Conservation (phyloP, 2,888 invertebrate species). For the Ariolimax columbianus region DNA sequence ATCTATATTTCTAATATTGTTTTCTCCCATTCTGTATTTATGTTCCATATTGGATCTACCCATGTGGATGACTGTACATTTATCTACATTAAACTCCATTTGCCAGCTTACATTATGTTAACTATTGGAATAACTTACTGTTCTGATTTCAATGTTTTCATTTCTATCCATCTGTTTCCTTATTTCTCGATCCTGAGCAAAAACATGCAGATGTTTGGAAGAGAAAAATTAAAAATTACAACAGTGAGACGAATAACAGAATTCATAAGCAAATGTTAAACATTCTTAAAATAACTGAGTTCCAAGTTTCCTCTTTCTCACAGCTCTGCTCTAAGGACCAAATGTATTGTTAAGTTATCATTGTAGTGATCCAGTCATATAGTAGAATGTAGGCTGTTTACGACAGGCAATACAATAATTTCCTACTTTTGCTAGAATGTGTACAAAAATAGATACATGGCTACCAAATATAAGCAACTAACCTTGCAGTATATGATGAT, state of each 20-base stretch:
- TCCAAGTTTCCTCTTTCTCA: not conserved
- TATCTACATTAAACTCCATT: too few species aligned
- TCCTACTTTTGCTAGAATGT: not conserved
- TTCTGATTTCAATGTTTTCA: constrained; percentile 34
- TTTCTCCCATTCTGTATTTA: too few species aligned
- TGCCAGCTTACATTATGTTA: too few species aligned
- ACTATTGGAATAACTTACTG: constrained; percentile 15
- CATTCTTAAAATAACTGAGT: not conserved
- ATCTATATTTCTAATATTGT: too few species aligned
- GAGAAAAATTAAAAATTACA: not conserved
- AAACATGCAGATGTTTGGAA: not conserved
- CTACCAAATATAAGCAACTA: not conserved
- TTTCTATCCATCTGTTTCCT: constrained; percentile 11
- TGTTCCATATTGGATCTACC: too few species aligned
- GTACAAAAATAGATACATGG: not conserved
- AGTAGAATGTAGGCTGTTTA: not conserved
- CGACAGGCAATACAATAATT: not conserved
- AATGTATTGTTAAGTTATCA: not conserved
- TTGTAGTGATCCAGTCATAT: not conserved
- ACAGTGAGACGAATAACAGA: not conserved
- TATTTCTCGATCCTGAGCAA: constrained; percentile 23
- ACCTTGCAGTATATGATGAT: constrained; percentile 35
- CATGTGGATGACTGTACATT: too few species aligned
- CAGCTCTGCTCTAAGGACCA: not conserved
- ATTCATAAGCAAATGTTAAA: not conserved